Percentiles rank a stretch among this genome's conserved stretches.
phyloP scores from a whole-genome alignment of 2,888 invertebrate species.

The Rugalucina vietnamica region DNA sequence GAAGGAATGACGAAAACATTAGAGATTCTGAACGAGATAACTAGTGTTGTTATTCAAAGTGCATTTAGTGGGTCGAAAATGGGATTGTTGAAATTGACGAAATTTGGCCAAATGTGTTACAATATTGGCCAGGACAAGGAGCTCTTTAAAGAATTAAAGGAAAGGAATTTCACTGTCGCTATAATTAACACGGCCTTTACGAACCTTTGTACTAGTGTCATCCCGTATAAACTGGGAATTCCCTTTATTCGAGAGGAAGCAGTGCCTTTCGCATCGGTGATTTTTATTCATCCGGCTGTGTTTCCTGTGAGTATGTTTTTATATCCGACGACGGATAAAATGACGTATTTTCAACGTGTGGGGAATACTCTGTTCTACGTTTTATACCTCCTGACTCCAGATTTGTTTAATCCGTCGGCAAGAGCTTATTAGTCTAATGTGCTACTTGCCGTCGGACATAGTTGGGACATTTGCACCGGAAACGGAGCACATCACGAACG shows the following conservation, averaged over 20 bases:
- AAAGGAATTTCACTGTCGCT: neutral
- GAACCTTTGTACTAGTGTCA: neutral
- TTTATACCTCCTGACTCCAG: neutral
- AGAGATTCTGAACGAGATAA: neutral
- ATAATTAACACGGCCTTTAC: neutral
- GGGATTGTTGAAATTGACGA: neutral
- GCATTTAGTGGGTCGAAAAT: neutral
- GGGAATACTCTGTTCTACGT: neutral
- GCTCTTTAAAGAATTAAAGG: neutral
- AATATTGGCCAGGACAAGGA: neutral
- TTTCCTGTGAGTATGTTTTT: neutral
- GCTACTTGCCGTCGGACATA: no score
- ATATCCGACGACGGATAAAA: neutral
- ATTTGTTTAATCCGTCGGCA: conserved; percentile 41
- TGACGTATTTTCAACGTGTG: neutral
- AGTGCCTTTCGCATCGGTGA: no score
- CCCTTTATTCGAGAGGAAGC: neutral
- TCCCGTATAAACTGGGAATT: neutral
- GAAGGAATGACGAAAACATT: neutral
- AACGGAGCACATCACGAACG: conserved; percentile 34
- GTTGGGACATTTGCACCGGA: conserved; percentile 53
- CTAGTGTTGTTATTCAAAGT: neutral
- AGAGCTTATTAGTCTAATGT: no score
- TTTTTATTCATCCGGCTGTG: no score
- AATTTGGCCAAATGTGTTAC: neutral